A percentile compares a stretch with the other conserved stretches of the same genome.
Evolutionary conservation across 1,140 invertebrate species (phyloP).

Genomic region (Metopolophium dirhodum): DNA sequence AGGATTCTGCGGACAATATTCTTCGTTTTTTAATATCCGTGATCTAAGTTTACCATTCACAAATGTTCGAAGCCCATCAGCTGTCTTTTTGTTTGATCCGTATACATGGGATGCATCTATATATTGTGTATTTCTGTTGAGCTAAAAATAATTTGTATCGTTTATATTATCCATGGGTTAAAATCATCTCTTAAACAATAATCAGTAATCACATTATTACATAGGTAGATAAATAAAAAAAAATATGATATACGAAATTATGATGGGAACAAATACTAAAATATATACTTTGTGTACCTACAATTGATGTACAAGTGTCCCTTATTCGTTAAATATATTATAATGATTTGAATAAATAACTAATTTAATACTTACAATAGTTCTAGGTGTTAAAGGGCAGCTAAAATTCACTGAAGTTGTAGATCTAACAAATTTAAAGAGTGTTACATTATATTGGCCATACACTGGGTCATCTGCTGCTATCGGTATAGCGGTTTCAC

Average conservation of each 20-base stretch:
- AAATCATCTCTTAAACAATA: neutral
- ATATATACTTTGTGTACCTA: no score
- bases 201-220: neutral
- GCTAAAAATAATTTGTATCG: neutral
- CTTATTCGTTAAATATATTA: no score
- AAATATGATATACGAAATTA: neutral
- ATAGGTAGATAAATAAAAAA: neutral
- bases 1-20: constrained; percentile 28
- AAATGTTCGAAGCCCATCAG: constrained; percentile 8
- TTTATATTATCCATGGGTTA: neutral
- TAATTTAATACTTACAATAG: constrained; percentile 15
- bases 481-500: neutral
- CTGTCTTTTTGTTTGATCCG: constrained; percentile 19
- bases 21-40: neutral
- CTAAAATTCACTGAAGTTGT: constrained; percentile 32
- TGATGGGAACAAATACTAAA: neutral
- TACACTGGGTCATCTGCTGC: constrained; percentile 23
- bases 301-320: no score
- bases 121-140: constrained; percentile 45
- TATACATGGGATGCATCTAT: constrained; percentile 38
- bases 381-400: constrained; percentile 23
- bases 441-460: constrained; percentile 14
- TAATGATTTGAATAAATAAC: no score
- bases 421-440: constrained; percentile 43
- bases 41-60: constrained; percentile 31